Conservation (phyloP, 2,888 invertebrate genomes). For the Selenia dentaria region DNA sequence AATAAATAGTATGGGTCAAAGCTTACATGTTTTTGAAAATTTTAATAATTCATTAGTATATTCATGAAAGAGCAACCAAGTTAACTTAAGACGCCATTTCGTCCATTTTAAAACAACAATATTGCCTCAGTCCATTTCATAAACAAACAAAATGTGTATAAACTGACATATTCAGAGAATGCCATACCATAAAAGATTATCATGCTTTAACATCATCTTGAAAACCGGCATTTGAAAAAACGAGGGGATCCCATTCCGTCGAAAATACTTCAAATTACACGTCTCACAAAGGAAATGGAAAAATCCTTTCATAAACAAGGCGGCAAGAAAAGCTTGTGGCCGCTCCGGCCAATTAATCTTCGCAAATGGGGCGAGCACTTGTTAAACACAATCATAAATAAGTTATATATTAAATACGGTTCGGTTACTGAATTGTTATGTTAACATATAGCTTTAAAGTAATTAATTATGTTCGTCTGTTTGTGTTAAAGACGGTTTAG, state of each 20-base stretch:
- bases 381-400: constrained; percentile 18
- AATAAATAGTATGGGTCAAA: too few species aligned
- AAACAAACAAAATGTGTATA: too few species aligned
- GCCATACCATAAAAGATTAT: too few species aligned
- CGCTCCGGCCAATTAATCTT: constrained; percentile 42
- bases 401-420: constrained; percentile 6
- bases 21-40: too few species aligned
- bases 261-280: constrained; percentile 28
- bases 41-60: too few species aligned
- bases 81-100: too few species aligned
- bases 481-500: background rate
- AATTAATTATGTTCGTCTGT: background rate
- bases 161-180: too few species aligned
- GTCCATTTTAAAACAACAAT: too few species aligned
- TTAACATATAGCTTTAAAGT: background rate
- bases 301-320: constrained; percentile 35
- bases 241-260: constrained; percentile 6
- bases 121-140: too few species aligned
- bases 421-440: constrained; percentile 10
- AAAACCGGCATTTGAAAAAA: background rate
- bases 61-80: too few species aligned
- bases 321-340: constrained; percentile 23
- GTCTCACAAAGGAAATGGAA: constrained; percentile 34
- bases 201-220: background rate
- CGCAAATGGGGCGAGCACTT: constrained; percentile 15